Conservation (phyloP, 2,888 invertebrate genomes). For the Andrena dorsata region DNA sequence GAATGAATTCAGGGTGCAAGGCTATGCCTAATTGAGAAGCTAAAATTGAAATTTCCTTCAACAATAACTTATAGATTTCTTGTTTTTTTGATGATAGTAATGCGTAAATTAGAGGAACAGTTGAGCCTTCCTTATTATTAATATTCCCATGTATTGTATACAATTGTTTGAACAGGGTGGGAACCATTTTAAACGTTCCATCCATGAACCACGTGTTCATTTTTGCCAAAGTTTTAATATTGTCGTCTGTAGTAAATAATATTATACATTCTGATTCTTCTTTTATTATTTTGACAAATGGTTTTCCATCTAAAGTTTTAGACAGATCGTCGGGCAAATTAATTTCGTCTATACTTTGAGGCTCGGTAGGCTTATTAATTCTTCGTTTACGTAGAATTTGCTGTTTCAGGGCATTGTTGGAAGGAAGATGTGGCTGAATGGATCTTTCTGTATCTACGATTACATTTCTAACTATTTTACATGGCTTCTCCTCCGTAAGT, state of each 20-base stretch:
- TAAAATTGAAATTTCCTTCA: neutral
- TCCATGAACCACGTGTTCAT: slow-evolving; percentile 13
- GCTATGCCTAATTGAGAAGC: neutral
- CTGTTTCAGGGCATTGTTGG: slow-evolving; percentile 6
- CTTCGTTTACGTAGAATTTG: slow-evolving; percentile 10
- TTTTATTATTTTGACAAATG: neutral
- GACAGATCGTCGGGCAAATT: neutral
- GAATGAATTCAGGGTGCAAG: neutral
- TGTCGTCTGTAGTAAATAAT: slow-evolving; percentile 6
- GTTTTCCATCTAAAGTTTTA: neutral
- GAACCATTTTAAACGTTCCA: slow-evolving; percentile 17
- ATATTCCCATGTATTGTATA: neutral
- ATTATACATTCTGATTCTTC: slow-evolving; percentile 1
- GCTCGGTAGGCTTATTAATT: neutral
- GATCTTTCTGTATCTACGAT: neutral
- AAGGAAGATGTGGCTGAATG: slow-evolving; percentile 8
- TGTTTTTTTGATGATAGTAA: neutral
- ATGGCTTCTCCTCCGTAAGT: neutral
- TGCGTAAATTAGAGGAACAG: neutral
- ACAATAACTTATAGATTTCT: neutral
- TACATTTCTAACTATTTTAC: neutral
- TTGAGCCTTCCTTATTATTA: neutral
- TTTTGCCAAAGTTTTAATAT: slow-evolving; percentile 11
- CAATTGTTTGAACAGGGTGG: slow-evolving; percentile 2
- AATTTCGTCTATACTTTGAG: neutral